Evolutionary conservation across 2,888 invertebrate genomes (phyloP).

Genomic region (Drosophila siamana): DNA sequence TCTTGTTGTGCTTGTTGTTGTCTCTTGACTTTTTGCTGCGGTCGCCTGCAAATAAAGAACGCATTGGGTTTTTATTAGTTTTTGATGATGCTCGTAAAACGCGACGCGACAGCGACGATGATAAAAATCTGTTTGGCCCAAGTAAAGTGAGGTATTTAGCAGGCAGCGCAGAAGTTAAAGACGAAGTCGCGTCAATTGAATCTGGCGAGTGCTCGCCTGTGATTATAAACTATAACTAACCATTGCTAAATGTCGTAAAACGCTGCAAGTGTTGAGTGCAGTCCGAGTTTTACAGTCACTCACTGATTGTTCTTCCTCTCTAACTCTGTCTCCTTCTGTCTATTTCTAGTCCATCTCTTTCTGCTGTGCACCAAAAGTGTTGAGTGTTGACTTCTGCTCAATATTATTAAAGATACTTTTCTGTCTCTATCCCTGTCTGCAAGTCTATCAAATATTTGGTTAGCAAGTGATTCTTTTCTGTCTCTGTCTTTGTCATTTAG

Average conservation of each 20-base stretch:
- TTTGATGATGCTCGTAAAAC: slow-evolving; percentile 80
- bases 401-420: too few species aligned
- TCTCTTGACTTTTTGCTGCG: slow-evolving; percentile 40
- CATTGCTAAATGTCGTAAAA: slow-evolving; percentile 74
- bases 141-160: slow-evolving; percentile 79
- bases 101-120: slow-evolving; percentile 50
- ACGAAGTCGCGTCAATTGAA: neutral
- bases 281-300: slow-evolving; percentile 46
- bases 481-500: neutral
- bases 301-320: slow-evolving; percentile 26
- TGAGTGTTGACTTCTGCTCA: too few species aligned
- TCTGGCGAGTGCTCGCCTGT: slow-evolving; percentile 11
- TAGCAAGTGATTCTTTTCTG: too few species aligned
- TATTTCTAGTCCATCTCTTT: too few species aligned
- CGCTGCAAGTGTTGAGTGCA: slow-evolving; percentile 54
- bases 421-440: too few species aligned
- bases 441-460: too few species aligned
- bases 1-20: slow-evolving; percentile 15
- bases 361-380: neutral
- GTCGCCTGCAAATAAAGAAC: slow-evolving; percentile 80
- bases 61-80: slow-evolving; percentile 82
- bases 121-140: slow-evolving; percentile 80
- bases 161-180: too few species aligned
- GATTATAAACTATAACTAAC: slow-evolving; percentile 67
- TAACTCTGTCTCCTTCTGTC: neutral